phyloP scores from a whole-genome alignment of 2,888 invertebrate genomes.

The Dryobota labecula region DNA sequence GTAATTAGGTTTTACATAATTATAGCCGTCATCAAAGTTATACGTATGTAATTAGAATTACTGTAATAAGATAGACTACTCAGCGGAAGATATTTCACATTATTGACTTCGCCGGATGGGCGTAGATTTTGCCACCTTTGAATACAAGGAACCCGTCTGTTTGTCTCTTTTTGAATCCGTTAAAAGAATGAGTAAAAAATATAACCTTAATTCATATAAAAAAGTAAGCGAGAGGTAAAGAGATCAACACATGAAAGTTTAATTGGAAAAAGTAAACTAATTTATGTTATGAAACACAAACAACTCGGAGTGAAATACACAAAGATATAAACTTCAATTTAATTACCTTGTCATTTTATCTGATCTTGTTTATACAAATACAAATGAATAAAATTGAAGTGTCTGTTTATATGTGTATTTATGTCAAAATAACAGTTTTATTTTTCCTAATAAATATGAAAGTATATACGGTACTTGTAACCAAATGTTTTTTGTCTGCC shows the following conservation, averaged over 20 bases:
- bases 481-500: too few relatives aligned
- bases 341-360: constrained; percentile 26
- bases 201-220: background rate
- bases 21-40: background rate
- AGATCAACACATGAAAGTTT: constrained; percentile 46
- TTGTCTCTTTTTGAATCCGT: background rate
- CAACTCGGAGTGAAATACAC: constrained; percentile 16
- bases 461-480: too few relatives aligned
- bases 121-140: background rate
- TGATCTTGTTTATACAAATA: constrained; percentile 2
- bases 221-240: background rate
- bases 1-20: constrained; percentile 21
- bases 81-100: background rate
- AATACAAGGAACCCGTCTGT: background rate
- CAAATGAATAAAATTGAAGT: too few relatives aligned
- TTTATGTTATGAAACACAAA: constrained; percentile 43
- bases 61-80: background rate
- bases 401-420: too few relatives aligned
- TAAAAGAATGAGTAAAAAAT: background rate
- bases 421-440: too few relatives aligned
- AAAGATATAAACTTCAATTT: constrained; percentile 34
- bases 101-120: too few relatives aligned
- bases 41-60: background rate
- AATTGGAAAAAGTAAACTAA: constrained; percentile 55
- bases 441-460: too few relatives aligned